Percentiles rank a stretch among this genome's conserved stretches.
phyloP scores from a whole-genome alignment of 2,797 vertebrate genomes.

The Choloepus didactylus region DNA sequence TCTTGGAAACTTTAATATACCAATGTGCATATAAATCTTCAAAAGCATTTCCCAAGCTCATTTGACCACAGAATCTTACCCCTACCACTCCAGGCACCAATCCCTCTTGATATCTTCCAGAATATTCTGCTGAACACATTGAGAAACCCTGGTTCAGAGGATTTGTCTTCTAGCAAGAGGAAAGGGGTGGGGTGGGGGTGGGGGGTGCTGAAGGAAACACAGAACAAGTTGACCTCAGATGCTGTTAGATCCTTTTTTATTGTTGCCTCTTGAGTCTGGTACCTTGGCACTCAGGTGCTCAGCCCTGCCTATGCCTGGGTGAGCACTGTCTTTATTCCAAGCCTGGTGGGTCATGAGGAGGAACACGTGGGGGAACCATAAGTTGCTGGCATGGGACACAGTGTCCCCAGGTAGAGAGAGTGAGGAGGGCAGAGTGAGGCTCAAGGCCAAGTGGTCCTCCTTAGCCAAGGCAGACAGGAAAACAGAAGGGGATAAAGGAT shows the following conservation, averaged over 20 bases:
- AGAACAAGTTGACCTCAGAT: neutral
- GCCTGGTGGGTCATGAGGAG: neutral
- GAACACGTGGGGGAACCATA: neutral
- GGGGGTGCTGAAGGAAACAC: neutral
- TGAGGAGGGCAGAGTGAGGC: too few species aligned
- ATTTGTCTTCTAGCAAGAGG: constrained; percentile 17
- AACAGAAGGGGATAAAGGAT: neutral
- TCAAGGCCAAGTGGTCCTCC: neutral
- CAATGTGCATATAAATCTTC: constrained; percentile 1
- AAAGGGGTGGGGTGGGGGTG: neutral
- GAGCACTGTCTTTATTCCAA: neutral
- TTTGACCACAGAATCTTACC: neutral
- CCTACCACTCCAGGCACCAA: neutral
- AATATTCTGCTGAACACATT: neutral
- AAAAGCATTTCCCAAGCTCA: constrained; percentile 26
- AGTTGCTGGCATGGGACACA: neutral
- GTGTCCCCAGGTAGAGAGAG: neutral
- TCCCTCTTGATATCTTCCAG: neutral
- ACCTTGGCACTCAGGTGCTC: neutral
- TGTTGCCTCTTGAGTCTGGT: neutral
- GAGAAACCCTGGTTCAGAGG: neutral
- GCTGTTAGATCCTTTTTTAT: neutral
- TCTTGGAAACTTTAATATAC: constrained; percentile 36
- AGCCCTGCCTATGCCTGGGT: neutral
- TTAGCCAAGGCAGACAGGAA: neutral